Conservation (phyloP, 2,888 invertebrate species). For the Cataglyphis livida region DNA sequence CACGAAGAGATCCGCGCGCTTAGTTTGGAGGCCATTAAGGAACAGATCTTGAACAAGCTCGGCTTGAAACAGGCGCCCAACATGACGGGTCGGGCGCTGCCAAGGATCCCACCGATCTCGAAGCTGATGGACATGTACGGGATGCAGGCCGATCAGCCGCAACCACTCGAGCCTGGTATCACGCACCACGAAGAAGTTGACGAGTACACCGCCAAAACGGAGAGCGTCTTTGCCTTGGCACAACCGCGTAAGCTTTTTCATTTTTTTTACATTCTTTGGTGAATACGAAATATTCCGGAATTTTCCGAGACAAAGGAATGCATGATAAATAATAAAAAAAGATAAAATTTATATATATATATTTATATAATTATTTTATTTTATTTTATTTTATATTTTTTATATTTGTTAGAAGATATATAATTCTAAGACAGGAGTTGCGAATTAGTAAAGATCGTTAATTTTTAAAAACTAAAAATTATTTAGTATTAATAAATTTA, state of each 20-base stretch:
- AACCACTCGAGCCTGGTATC: constrained; percentile 84
- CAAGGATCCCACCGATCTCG: constrained; percentile 86
- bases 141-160: constrained; percentile 85
- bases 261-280: not conserved
- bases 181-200: constrained; percentile 85
- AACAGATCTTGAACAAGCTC: constrained; percentile 88
- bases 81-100: constrained; percentile 87
- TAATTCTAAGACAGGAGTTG: not conserved
- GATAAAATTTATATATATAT: not conserved
- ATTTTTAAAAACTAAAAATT: no score
- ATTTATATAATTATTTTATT: no score
- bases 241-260: constrained; percentile 84
- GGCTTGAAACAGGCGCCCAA: constrained; percentile 88
- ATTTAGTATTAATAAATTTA: no score
- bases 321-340: not conserved
- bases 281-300: not conserved
- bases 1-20: constrained; percentile 87
- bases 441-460: no score
- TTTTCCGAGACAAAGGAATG: not conserved
- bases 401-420: not conserved
- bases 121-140: constrained; percentile 86
- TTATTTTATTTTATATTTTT: not conserved
- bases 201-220: constrained; percentile 86
- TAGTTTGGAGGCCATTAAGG: constrained; percentile 88
- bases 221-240: constrained; percentile 86